Evolutionary conservation across 2,113 vertebrate genomes (phyloP), one percentile per base, ranked within the genome.

Genomic region (Cyanocitta stelleri): DNA sequence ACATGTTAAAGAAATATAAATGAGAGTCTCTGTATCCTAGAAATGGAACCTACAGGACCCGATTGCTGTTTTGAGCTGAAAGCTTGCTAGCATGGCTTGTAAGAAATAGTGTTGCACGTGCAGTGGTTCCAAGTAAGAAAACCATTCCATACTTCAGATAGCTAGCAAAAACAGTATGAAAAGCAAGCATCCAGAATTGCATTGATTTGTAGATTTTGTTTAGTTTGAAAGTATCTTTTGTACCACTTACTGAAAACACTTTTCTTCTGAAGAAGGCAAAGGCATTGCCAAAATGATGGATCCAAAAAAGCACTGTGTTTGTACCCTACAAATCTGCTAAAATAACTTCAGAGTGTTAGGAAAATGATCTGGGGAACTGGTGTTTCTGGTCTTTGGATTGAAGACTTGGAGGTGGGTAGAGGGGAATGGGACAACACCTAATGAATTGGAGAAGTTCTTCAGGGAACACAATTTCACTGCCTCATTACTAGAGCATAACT

Each of bases 401-500:
- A 89, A 81, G 64, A 37, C 39, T 37, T 73, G 35, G 30, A 44
- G 3, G 9, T 64, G 51, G 30, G 30, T 73, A 44, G 81, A 64
- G 43, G 21, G 24, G 41, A 77, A 39, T 26, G 37, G 58, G 37
- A 72, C 24, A 69, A 23, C 51, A 79, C 21, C 54, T 75, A 48
- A 81, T 10, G 24, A 68, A 32, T 26, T 35, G 61, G 58, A 80
- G 44, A 89, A 94, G 73, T 55, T 89, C 72, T 88, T 95, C 86
- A 90, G 90, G 94, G 90, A 95, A 84, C 44, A 83, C n/a, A 44
- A 51, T 71, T 85, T 92, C 72, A 84, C 87, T 90, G 90, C 80
- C 94, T 96, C 87, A 59, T 87, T 88, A 33, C 39, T 69, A 44
- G 46, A 61, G 64, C 51, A n/a, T 82, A 82, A 49, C 41, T 80